phyloP scores from a whole-genome alignment of 2,113 vertebrate genomes.

The Phocoena phocoena region DNA sequence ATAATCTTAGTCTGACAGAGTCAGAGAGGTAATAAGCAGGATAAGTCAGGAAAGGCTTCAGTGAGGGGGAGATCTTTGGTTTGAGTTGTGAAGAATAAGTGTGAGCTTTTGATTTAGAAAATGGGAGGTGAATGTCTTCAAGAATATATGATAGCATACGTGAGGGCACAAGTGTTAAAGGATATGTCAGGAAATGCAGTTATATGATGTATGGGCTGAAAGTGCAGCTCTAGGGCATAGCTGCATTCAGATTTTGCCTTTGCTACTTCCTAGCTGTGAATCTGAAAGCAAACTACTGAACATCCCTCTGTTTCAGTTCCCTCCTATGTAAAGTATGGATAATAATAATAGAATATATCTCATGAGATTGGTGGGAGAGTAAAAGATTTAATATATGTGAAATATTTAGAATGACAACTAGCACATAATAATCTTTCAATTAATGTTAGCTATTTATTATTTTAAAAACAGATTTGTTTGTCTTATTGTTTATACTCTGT shows the following conservation, averaged over 20 bases:
- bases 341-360: not conserved
- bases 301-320: not conserved
- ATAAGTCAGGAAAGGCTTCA: not conserved
- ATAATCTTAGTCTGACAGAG: not conserved
- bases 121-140: not conserved
- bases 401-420: constrained; percentile 39
- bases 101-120: not conserved
- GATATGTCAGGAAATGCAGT: not conserved
- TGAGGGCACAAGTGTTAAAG: not conserved
- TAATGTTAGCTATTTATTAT: not conserved
- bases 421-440: not conserved
- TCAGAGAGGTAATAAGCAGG: not conserved
- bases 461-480: not conserved
- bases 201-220: not conserved
- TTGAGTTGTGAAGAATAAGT: not conserved
- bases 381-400: not conserved
- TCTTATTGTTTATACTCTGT: not conserved
- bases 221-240: not conserved
- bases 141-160: not conserved
- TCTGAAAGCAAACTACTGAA: not conserved
- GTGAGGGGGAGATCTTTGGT: not conserved
- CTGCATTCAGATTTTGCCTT: not conserved
- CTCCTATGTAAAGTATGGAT: not conserved
- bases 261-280: not conserved
- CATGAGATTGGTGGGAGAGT: not conserved